Percentiles rank a stretch among this genome's conserved stretches.
These are phyloP conservation scores for Toxotes lorentzi DNA, from an alignment of 2,797 vertebrate species.

Conservation along the genomic window DNA sequence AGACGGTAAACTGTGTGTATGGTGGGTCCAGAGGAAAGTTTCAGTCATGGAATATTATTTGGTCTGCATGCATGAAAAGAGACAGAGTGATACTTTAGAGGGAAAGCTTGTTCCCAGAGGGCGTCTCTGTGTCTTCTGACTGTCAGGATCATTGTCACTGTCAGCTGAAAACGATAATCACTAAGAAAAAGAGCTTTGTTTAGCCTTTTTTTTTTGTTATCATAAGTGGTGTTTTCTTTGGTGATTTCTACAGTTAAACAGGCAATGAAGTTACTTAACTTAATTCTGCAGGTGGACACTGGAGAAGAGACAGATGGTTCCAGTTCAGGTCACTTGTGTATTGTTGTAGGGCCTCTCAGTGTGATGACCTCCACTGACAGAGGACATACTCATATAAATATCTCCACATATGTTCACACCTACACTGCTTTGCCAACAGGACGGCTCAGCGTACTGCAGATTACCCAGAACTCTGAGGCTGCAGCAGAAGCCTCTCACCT, in stretches of 20 bases:
- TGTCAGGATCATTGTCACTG: background rate
- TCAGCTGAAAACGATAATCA: background rate
- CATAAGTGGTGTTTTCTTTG: background rate
- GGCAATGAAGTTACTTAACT: background rate
- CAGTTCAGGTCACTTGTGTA: background rate
- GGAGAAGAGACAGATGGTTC: background rate
- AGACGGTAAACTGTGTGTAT: background rate
- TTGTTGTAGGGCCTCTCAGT: background rate
- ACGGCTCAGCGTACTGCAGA: slow-evolving; percentile 15
- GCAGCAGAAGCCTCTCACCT: slow-evolving; percentile 47
- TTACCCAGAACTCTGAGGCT: slow-evolving; percentile 1
- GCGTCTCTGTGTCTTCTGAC: slow-evolving; percentile 5
- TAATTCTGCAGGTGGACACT: background rate
- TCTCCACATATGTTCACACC: slow-evolving; percentile 63
- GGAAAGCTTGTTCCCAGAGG: background rate
- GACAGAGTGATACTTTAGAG: slow-evolving; percentile 6
- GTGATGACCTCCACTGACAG: slow-evolving; percentile 36
- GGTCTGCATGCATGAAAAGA: background rate
- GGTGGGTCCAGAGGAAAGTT: slow-evolving; percentile 45
- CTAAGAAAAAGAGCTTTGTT: background rate
- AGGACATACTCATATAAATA: slow-evolving; percentile 52
- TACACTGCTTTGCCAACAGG: slow-evolving; percentile 5
- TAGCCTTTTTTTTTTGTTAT: background rate
- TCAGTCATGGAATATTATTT: slow-evolving; percentile 53
- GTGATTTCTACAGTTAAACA: background rate